A percentile compares a stretch with the other conserved stretches of the same genome.
phyloP scores from a whole-genome alignment of 1,140 invertebrate genomes.

The Bombus breviceps region DNA sequence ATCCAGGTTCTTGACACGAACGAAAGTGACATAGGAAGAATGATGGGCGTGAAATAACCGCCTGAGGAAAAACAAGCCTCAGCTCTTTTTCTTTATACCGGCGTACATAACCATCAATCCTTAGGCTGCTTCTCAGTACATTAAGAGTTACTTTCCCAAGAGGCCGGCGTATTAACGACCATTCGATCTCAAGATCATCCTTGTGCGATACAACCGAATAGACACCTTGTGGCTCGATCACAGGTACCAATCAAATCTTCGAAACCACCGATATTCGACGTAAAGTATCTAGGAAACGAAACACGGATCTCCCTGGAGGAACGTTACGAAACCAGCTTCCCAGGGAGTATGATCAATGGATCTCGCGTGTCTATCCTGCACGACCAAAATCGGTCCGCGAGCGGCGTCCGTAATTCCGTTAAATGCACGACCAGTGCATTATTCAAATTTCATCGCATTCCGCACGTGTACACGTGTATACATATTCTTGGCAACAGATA shows the following conservation, averaged over 20 bases:
- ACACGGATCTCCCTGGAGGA: not conserved
- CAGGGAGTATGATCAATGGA: constrained; percentile 20
- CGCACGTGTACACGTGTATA: not conserved
- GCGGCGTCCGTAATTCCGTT: constrained; percentile 30
- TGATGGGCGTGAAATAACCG: not conserved
- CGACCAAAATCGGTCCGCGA: constrained; percentile 2
- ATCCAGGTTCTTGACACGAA: not conserved
- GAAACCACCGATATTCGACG: not conserved
- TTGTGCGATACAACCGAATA: not conserved
- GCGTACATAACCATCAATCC: not conserved
- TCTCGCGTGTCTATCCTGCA: constrained; percentile 18
- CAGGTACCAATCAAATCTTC: constrained; percentile 19
- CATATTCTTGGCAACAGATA: not conserved
- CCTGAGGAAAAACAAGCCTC: not conserved
- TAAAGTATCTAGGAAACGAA: constrained; percentile 23
- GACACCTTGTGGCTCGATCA: not conserved
- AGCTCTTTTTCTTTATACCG: not conserved
- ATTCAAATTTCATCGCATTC: constrained; percentile 38
- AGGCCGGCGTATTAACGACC: not conserved
- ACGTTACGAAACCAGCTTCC: not conserved
- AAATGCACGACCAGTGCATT: constrained; percentile 29
- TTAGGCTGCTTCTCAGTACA: not conserved
- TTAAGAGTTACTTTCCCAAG: constrained; percentile 12
- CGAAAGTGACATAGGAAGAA: not conserved
- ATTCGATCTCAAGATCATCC: constrained; percentile 5